Percentiles rank a stretch among this genome's conserved stretches.
phyloP scores from a whole-genome alignment of 1,140 invertebrate species.

The Onthophagus taurus region DNA sequence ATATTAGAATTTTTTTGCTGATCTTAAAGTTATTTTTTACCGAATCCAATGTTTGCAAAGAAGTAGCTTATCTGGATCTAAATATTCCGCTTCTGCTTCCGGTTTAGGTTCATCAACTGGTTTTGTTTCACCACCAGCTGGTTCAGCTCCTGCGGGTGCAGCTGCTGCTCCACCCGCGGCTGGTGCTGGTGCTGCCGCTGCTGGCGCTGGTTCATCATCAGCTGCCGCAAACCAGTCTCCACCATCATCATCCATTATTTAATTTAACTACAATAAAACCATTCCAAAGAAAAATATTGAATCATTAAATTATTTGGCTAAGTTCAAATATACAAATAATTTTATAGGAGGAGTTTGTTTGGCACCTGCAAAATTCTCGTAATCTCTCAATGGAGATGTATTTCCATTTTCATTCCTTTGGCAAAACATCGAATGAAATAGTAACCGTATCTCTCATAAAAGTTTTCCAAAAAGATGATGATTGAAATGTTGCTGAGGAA shows the following conservation, averaged over 20 bases:
- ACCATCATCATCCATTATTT: conserved; percentile 20
- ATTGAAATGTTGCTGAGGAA: too few species aligned
- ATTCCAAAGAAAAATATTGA: too few species aligned
- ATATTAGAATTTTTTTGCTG: conserved; percentile 11
- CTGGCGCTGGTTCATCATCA: conserved; percentile 30
- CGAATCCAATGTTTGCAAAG: conserved; percentile 65
- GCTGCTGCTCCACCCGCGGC: conserved; percentile 23
- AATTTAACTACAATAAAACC: too few species aligned
- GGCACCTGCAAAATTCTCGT: too few species aligned
- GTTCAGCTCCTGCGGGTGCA: conserved; percentile 19
- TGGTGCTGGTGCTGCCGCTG: conserved; percentile 37
- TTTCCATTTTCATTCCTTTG: too few species aligned
- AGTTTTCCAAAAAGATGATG: too few species aligned
- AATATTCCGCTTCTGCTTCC: conserved; percentile 44
- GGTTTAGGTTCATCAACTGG: conserved; percentile 21
- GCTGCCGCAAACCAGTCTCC: conserved; percentile 22
- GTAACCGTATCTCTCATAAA: too few species aligned
- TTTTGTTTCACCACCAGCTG: conserved; percentile 34
- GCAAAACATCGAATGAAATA: too few species aligned
- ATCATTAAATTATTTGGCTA: too few species aligned
- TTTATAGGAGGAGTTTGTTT: too few species aligned
- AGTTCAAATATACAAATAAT: too few species aligned
- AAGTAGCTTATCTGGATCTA: conserved; percentile 47
- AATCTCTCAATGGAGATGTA: too few species aligned
- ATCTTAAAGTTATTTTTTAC: conserved; percentile 31